Evolutionary conservation across 2,888 invertebrate species (phyloP), one percentile per base, ranked within the genome.

Genomic region (Entomobrya proxima): DNA sequence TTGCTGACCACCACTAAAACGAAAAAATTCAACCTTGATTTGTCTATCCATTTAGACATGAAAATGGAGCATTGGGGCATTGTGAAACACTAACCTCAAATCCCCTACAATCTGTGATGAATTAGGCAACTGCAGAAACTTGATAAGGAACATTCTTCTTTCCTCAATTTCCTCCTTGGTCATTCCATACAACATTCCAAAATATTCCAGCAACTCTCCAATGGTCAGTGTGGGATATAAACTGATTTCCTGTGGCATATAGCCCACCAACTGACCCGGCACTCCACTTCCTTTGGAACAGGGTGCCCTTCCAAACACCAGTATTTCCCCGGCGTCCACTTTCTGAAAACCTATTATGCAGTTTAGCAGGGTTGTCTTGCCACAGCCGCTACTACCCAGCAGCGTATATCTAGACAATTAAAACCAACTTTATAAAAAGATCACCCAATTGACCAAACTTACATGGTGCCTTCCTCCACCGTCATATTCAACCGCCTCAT

Each of bases 161-260:
- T 96, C 95, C 75, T 93, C 92, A 89, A 98, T 96, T 92, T 97
- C 96, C 32, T 93, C 92, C 52, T 96, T 95, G 91, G 94, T 94
- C 97, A 98, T 97, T 89, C 97, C 96, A 92, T 97, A 97, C 91
- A 98, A 96, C 95, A 97, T 96, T 44, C 98, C 98, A 92, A 98
- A 98, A 92, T 97, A 98, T 95, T 96, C 95, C 95, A 98, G 95
- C 0, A 98, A 98, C 92, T 98, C 98, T 89, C 95, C 95, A 91
- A 98, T 98, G 47, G 97, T 96, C 92, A 98, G 97, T 92, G 97
- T 97, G 0, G 95, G 96, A 91, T 96, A 97, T 0, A 97, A 93
- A 0, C 97, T 97, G 85, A 96, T 96, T 92, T 97, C 97, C 61
- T 87, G 87, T 58, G 87, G 87, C 87, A 87, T 87, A 30, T 85